Percentiles rank a stretch among this genome's conserved stretches.
phyloP scores from a whole-genome alignment of 2,797 vertebrate genomes.

The Anguilla anguilla region DNA sequence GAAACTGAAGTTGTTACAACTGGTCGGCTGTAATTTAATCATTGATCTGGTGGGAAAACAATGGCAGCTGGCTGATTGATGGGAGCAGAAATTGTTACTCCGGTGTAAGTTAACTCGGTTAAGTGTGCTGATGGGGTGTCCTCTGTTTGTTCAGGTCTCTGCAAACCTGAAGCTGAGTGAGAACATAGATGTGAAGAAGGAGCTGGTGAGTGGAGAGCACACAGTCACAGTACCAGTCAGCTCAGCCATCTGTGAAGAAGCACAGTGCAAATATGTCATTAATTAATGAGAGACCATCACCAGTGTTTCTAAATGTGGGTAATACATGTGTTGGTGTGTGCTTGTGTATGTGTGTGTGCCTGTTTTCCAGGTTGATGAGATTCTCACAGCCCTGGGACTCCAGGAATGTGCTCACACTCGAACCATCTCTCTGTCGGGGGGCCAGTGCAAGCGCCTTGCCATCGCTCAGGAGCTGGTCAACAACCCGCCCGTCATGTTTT shows the following conservation, averaged over 20 bases:
- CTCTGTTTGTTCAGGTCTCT: constrained; percentile 80
- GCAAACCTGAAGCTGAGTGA: constrained; percentile 94
- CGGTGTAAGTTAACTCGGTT: background rate
- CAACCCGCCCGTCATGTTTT: constrained; percentile 99
- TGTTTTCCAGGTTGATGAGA: constrained; percentile 86
- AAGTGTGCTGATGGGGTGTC: background rate
- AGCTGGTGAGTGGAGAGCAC: constrained; percentile 80
- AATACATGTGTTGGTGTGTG: background rate
- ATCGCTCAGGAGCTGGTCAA: constrained; percentile 97
- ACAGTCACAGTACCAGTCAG: background rate
- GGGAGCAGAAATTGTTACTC: background rate
- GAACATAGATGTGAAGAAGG: constrained; percentile 93
- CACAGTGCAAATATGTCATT: background rate
- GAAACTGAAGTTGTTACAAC: background rate
- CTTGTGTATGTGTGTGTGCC: background rate
- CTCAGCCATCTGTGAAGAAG: background rate
- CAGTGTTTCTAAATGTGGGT: background rate
- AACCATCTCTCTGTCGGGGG: constrained; percentile 87
- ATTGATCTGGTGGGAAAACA: background rate
- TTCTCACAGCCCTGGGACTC: constrained; percentile 93
- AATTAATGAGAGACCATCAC: background rate
- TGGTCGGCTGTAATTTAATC: background rate
- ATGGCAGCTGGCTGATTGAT: background rate
- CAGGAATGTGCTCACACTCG: constrained; percentile 90
- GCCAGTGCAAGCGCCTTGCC: constrained; percentile 93